Conservation (phyloP, 92 coral and sea anemone genomes). For the Phymanthus crucifer region DNA sequence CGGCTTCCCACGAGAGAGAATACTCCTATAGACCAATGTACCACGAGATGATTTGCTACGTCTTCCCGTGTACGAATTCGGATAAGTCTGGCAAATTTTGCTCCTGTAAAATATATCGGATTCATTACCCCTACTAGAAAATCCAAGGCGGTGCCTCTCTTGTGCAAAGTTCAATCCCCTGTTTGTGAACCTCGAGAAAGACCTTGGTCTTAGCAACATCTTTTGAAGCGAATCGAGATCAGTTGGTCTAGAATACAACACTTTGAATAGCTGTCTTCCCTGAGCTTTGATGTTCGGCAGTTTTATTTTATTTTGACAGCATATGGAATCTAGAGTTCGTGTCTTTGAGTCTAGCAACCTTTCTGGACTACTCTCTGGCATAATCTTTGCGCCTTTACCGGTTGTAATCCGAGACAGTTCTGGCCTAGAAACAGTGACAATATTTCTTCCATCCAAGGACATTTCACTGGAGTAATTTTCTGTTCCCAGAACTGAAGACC, state of each 20-base stretch:
- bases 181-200: neutral
- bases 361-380: neutral
- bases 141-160: neutral
- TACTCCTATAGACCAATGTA: neutral
- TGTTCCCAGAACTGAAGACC: neutral
- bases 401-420: neutral
- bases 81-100: neutral
- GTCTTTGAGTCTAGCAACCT: neutral
- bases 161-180: slow-evolving; percentile 8
- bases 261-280: neutral
- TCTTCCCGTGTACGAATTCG: neutral
- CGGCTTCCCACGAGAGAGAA: slow-evolving; percentile 9
- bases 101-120: neutral
- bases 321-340: too few species aligned
- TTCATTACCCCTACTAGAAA: neutral
- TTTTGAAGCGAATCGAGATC: neutral
- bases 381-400: neutral
- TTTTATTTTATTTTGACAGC: neutral
- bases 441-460: neutral
- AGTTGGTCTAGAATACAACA: slow-evolving; percentile 4
- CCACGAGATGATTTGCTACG: neutral
- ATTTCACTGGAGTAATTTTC: neutral
- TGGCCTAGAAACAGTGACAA: neutral
- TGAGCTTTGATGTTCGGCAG: neutral
- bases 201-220: neutral